Conservation (phyloP, 2,888 invertebrate species). For the Heliconius ethilla region DNA sequence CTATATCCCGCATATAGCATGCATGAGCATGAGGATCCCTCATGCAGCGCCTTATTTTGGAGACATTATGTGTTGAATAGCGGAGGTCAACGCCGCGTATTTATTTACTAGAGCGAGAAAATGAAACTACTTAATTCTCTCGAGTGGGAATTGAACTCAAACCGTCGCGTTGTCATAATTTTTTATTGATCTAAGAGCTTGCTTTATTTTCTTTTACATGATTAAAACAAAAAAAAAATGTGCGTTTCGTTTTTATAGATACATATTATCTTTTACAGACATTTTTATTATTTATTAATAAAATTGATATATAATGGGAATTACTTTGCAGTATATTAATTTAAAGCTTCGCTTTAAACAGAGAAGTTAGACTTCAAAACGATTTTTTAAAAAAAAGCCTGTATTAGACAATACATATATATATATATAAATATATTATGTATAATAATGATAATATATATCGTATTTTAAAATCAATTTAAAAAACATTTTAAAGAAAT, state of each 20-base stretch:
- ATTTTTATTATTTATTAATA: not conserved
- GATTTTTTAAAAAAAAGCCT: not conserved
- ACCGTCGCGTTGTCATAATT: not conserved
- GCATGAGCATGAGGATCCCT: too few relatives aligned
- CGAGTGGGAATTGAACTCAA: not conserved
- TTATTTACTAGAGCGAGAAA: not conserved
- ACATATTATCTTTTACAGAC: constrained; percentile 10
- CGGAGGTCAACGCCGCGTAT: not conserved
- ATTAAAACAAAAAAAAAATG: not conserved
- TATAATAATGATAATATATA: constrained; percentile 4
- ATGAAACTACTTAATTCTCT: not conserved
- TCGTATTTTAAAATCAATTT: constrained; percentile 9
- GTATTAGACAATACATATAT: constrained; percentile 10
- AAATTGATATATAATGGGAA: not conserved
- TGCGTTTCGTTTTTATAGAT: constrained; percentile 11
- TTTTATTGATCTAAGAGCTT: not conserved
- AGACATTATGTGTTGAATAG: not conserved
- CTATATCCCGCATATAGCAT: too few relatives aligned
- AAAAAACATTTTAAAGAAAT: not conserved
- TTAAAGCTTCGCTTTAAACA: constrained; percentile 14
- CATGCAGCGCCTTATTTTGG: not conserved
- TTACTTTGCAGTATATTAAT: not conserved
- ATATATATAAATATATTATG: constrained; percentile 8
- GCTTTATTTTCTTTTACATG: not conserved
- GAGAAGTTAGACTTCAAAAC: constrained; percentile 15